Base-by-base conservation (phyloP, 2,888 invertebrate species). In the Baronia brevicornis region DNA sequence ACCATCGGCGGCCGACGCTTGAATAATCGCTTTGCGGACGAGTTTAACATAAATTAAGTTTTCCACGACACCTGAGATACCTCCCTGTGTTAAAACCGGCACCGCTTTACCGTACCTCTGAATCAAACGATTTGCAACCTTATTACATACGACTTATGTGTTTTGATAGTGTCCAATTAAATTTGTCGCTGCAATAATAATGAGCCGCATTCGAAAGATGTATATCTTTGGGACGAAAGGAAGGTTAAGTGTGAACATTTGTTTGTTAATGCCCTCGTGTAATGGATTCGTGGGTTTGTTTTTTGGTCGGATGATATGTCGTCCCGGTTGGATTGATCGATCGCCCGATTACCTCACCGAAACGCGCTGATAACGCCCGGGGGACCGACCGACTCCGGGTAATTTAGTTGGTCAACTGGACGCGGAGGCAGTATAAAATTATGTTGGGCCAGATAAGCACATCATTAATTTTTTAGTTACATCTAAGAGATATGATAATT, bases 181-280 rank as follows among this genome's bases (percentile, higher is more conserved):
- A 6, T 48, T 42, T 44, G 63, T 51, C 42, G 45, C 54, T 44
- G 45, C 22, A 47, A 62, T 69, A 69, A 74, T 79, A 79, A 77
- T 78, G 73, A 79, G 66, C 60, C 65, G 67, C 69, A 73, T 68
- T 64, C 68, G 59, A 69, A 63, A 75, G 79, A 78, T 80, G 68
- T 68, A 71, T 77, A 78, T 78, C 78, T 58, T 58, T 54, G 57
- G 59, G 50, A 59, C 58, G 61, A 72, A 74, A 78, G 77, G 77
- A 75, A 80, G 78, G 80, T 80, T 79, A 79, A 80, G 79, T 80
- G 82, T 80, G 75, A 80, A 80, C 80, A 80, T 80, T 80, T 80
- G 82, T 82, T 80, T 77, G 79, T 79, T 75, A 79, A 80, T 78
- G 75, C 68, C 63, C 66, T 66, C 63, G 67, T 74, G 64, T 80